Percentiles rank a stretch among this genome's conserved stretches.
phyloP scores from a whole-genome alignment of 2,113 vertebrate genomes.

The Eolophus roseicapilla region DNA sequence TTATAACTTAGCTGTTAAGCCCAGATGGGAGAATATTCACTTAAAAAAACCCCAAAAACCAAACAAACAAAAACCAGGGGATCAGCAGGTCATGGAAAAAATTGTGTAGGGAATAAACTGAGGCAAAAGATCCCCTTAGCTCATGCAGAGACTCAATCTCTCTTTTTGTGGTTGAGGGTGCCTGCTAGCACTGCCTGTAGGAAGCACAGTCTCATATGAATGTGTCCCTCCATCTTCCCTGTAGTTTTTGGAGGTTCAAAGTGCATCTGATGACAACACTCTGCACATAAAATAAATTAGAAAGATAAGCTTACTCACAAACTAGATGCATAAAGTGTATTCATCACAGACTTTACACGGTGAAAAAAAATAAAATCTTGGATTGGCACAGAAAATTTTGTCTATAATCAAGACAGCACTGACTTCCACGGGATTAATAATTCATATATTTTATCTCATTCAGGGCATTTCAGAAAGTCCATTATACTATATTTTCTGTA shows the following conservation, averaged over 20 bases:
- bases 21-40: not conserved
- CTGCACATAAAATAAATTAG: not conserved
- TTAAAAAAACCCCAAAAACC: not conserved
- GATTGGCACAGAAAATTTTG: conserved; percentile 24
- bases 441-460: conserved; percentile 74
- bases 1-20: not conserved
- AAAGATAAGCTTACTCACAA: not conserved
- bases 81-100: not conserved
- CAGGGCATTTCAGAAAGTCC: conserved; percentile 65
- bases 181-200: not conserved
- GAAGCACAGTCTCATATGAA: not conserved
- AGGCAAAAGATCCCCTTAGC: not conserved
- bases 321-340: not conserved
- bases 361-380: not conserved
- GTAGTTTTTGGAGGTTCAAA: not conserved
- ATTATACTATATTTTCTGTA: conserved; percentile 75
- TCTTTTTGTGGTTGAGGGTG: not conserved
- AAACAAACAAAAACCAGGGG: not conserved
- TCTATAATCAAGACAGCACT: conserved; percentile 39
- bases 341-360: not conserved
- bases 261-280: not conserved
- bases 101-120: not conserved
- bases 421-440: conserved; percentile 73
- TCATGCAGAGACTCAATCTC: not conserved
- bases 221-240: not conserved